Percentiles rank a stretch among this genome's conserved stretches.
phyloP scores from a whole-genome alignment of 2,888 invertebrate genomes.

The Aphodius sticticus region DNA sequence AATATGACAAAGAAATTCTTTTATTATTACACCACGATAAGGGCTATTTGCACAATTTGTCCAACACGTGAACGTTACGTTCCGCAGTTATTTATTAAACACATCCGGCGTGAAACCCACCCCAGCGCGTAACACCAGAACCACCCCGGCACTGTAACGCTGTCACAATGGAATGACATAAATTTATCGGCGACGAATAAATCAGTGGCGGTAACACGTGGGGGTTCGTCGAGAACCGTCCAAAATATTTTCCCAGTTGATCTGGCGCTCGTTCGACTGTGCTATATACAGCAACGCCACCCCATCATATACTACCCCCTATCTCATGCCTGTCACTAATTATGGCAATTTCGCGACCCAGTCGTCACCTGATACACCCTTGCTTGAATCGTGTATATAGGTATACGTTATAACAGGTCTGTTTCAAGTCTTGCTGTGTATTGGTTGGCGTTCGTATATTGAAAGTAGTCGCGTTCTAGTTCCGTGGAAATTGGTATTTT shows the following conservation, averaged over 20 bases:
- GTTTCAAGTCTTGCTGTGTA: neutral
- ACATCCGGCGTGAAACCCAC: neutral
- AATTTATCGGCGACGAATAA: constrained; percentile 4
- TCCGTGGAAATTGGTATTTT: neutral
- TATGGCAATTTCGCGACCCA: constrained; percentile 4
- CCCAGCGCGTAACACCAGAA: constrained; percentile 4
- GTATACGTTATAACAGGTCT: neutral
- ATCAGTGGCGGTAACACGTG: neutral
- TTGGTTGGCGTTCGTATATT: neutral
- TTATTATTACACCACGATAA: neutral
- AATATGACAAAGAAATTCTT: neutral
- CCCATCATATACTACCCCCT: neutral
- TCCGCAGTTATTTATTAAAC: constrained; percentile 4
- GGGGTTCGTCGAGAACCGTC: neutral
- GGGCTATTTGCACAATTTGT: neutral
- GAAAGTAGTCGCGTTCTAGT: neutral
- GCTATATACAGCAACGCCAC: neutral
- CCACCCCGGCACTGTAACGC: neutral
- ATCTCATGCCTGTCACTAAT: constrained; percentile 4
- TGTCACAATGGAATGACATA: constrained; percentile 4
- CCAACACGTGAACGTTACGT: neutral
- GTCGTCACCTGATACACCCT: neutral
- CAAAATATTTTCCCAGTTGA: neutral
- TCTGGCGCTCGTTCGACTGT: constrained; percentile 4
- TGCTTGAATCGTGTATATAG: neutral